Evolutionary conservation across 2,888 invertebrate species (phyloP).

Genomic region (Luffia ferchaultella): DNA sequence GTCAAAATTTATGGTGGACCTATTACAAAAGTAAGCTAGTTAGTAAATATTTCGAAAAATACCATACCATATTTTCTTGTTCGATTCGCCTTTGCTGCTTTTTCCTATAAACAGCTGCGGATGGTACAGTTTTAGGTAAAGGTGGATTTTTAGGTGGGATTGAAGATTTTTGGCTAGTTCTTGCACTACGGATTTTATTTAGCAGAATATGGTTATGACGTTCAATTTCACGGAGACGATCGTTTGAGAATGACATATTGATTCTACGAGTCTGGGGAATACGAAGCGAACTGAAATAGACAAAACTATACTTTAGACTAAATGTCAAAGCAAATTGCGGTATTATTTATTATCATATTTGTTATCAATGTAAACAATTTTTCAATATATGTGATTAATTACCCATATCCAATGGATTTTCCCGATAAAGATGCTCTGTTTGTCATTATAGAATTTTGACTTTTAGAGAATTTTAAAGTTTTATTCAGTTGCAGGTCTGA

Average conservation of each 20-base stretch:
- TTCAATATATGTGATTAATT: constrained; percentile 10
- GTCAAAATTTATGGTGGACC: too few species aligned
- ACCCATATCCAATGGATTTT: constrained; percentile 45
- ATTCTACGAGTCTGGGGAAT: constrained; percentile 33
- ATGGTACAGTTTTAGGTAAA: constrained; percentile 27
- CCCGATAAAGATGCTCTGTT: constrained; percentile 30
- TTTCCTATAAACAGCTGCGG: constrained; percentile 59
- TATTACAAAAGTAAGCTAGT: too few species aligned
- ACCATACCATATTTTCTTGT: constrained; percentile 60
- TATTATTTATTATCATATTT: neutral
- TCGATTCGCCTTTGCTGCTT: constrained; percentile 65
- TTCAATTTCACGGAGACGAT: constrained; percentile 67
- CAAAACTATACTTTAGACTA: too few species aligned
- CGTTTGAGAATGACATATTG: constrained; percentile 67
- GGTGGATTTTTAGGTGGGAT: constrained; percentile 27
- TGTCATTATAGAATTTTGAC: constrained; percentile 31
- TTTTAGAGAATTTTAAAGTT: constrained; percentile 34
- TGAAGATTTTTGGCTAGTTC: constrained; percentile 39
- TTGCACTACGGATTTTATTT: constrained; percentile 60
- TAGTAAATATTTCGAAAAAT: too few species aligned
- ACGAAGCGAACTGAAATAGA: constrained; percentile 34
- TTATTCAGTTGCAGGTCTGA: constrained; percentile 14
- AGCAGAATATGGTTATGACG: constrained; percentile 67
- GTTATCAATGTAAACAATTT: neutral
- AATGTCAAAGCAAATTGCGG: neutral